Percentiles rank a stretch among this genome's conserved stretches.
These are phyloP conservation scores for Poliocrania exsul DNA, from an alignment of 2,797 vertebrate genomes.

Conservation along the genomic window DNA sequence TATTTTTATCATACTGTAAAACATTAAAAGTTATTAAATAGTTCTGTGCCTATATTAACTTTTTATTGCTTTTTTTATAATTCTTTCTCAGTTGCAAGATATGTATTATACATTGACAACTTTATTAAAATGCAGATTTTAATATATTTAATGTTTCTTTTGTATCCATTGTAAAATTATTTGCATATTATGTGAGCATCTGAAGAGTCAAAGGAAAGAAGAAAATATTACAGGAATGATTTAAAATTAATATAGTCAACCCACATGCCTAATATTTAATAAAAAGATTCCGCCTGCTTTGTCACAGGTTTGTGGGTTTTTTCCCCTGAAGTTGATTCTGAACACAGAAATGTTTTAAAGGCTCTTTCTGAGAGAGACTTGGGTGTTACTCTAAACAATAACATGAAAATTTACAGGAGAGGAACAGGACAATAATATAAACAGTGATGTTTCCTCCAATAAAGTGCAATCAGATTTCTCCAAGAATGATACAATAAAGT, in stretches of 20 bases:
- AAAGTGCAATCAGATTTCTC: slow-evolving; percentile 67
- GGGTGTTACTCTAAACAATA: slow-evolving; percentile 68
- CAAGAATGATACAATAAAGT: slow-evolving; percentile 64
- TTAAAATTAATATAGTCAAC: slow-evolving; percentile 75
- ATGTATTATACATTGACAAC: slow-evolving; percentile 76
- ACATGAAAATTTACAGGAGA: slow-evolving; percentile 63
- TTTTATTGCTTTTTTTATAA: slow-evolving; percentile 78
- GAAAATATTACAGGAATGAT: slow-evolving; percentile 71
- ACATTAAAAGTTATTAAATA: slow-evolving; percentile 73
- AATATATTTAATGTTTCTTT: slow-evolving; percentile 81
- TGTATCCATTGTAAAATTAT: slow-evolving; percentile 75
- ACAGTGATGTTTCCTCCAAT: slow-evolving; percentile 60
- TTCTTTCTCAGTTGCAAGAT: slow-evolving; percentile 64
- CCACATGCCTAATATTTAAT: slow-evolving; percentile 72
- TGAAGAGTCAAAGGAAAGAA: slow-evolving; percentile 70
- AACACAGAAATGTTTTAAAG: slow-evolving; percentile 62
- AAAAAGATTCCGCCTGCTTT: slow-evolving; percentile 67
- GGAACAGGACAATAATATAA: slow-evolving; percentile 62
- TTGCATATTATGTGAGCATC: slow-evolving; percentile 75
- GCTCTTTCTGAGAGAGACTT: slow-evolving; percentile 65
- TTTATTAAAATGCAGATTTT: slow-evolving; percentile 82
- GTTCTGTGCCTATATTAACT: slow-evolving; percentile 68
- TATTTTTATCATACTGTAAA: slow-evolving; percentile 70
- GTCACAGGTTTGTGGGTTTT: slow-evolving; percentile 16
- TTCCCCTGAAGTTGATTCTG: slow-evolving; percentile 54